Percentiles rank a stretch among this genome's conserved stretches.
These are phyloP conservation scores for Leptosomus discolor DNA, from an alignment of 2,113 vertebrate species.

Conservation along the genomic window DNA sequence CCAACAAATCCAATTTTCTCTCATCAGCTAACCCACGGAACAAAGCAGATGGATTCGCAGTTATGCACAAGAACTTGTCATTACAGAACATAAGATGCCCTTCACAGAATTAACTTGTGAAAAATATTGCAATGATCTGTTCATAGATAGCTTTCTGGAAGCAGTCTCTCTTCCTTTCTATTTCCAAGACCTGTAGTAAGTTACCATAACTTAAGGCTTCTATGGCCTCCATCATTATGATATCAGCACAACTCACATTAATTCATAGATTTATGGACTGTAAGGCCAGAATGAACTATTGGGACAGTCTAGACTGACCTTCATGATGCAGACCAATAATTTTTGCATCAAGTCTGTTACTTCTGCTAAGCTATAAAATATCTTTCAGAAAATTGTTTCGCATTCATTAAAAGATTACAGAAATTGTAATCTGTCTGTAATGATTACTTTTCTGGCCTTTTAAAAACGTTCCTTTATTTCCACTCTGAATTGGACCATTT, in stretches of 20 bases:
- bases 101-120: constrained; percentile 42
- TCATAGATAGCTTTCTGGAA: not conserved
- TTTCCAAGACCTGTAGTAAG: not conserved
- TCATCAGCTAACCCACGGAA: constrained; percentile 2
- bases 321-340: not conserved
- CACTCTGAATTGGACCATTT: not conserved
- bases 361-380: not conserved
- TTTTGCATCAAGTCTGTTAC: constrained; percentile 8
- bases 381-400: not conserved
- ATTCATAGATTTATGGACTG: not conserved
- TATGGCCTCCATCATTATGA: not conserved
- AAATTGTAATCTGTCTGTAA: not conserved
- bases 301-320: not conserved
- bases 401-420: constrained; percentile 10
- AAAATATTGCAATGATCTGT: not conserved
- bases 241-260: not conserved
- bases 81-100: constrained; percentile 34
- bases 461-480: not conserved
- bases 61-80: constrained; percentile 32
- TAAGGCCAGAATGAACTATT: not conserved
- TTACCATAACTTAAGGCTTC: not conserved
- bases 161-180: not conserved
- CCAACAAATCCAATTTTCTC: constrained; percentile 6
- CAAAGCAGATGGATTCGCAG: constrained; percentile 39
- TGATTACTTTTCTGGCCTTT: not conserved